phyloP scores from a whole-genome alignment of 2,797 vertebrate genomes.

The Manis pentadactyla region DNA sequence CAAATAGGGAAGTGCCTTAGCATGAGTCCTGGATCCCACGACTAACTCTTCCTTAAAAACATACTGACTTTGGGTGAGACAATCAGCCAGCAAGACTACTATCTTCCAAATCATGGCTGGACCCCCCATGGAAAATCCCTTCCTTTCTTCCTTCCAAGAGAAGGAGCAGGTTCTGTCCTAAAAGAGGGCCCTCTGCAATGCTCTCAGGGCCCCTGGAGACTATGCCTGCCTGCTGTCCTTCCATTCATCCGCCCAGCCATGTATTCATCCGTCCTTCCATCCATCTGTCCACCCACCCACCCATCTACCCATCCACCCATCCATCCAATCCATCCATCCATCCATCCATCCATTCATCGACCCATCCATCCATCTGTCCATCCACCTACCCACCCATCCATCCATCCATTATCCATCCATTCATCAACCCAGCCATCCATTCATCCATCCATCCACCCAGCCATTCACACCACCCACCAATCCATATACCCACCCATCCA shows the following conservation, averaged over 20 bases:
- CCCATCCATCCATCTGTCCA: too few species aligned
- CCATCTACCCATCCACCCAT: accelerated
- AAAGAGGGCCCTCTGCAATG: neutral
- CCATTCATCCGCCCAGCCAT: too few species aligned
- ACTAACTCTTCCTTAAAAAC: neutral
- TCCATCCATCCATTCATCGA: too few species aligned
- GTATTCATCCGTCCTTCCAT: accelerated
- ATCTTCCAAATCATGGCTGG: neutral
- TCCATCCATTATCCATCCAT: too few species aligned
- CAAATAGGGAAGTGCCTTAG: neutral
- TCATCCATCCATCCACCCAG: accelerated
- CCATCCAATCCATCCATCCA: accelerated
- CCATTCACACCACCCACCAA: too few species aligned
- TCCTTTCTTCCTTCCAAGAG: neutral
- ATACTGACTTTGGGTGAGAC: neutral
- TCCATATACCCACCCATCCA: too few species aligned
- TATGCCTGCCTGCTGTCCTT: neutral
- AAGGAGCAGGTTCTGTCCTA: neutral
- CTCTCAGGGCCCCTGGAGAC: neutral
- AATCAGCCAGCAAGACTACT: neutral
- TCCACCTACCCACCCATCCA: neutral
- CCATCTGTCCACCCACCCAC: accelerated
- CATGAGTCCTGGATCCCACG: neutral
- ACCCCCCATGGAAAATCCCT: neutral
- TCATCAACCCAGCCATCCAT: neutral